Conservation (phyloP, 2,113 vertebrate genomes). For the Chunga burmeisteri region DNA sequence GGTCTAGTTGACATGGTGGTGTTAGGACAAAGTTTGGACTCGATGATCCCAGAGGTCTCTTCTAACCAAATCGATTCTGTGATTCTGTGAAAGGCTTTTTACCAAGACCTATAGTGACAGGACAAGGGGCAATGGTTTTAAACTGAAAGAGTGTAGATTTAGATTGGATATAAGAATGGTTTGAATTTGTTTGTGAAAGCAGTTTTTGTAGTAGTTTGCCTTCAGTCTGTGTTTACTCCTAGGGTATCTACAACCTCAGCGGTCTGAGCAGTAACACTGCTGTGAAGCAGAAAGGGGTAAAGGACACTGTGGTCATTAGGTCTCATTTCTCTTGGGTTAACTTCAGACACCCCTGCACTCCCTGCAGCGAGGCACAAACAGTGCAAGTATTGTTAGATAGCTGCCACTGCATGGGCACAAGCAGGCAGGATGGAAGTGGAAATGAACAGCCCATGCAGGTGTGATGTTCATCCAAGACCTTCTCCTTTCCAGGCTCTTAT, state of each 20-base stretch:
- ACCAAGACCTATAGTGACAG: neutral
- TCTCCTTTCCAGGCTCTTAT: constrained; percentile 84
- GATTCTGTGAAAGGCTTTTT: neutral
- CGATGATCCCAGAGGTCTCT: too few relatives aligned
- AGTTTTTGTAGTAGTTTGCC: neutral
- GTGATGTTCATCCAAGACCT: neutral
- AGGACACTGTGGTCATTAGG: neutral
- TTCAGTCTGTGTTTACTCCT: neutral
- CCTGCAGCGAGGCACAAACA: neutral
- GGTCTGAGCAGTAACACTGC: neutral
- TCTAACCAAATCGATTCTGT: too few relatives aligned
- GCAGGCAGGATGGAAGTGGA: neutral
- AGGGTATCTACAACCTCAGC: neutral
- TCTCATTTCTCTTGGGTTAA: neutral
- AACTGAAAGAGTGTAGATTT: neutral
- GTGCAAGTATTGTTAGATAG: neutral
- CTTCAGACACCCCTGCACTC: neutral
- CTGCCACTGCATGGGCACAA: neutral
- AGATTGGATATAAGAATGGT: neutral
- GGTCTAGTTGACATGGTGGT: too few relatives aligned
- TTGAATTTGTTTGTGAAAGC: neutral
- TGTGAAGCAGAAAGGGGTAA: neutral
- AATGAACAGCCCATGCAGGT: rapidly evolving
- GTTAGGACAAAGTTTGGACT: too few relatives aligned
- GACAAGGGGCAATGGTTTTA: neutral